Evolutionary conservation across 2,797 vertebrate species (phyloP), one percentile per base, ranked within the genome.

Genomic region (Poecilia gillii): DNA sequence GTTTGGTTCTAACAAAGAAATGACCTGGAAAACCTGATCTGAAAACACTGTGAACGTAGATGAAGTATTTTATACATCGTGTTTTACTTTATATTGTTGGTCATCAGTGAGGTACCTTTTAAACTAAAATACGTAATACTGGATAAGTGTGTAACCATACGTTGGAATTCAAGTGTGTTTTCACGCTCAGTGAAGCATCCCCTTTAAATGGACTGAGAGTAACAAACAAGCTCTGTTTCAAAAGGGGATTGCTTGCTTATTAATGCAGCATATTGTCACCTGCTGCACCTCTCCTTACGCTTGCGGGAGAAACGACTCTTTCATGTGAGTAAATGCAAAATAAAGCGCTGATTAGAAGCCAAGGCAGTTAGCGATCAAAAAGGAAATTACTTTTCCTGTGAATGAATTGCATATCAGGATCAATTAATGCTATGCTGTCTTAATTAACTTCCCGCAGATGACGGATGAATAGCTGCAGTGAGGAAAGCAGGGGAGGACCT

Each of bases 361-460:
- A 78, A 83, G 75, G 70, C 87, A 89, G 82, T 92, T 90, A 83
- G 85, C 85, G 82, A 90, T 93, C 85, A 89, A 79, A 88, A 83
- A 89, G 89, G 87, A 94, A 93, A 95, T 88, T 70, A 89, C 81
- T 89, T 92, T 86, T 90, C 82, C 87, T 86, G 81, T 88, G 80
- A 90, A 91, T 91, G 90, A 93, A 89, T 85, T 88, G 83, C 90
- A 90, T 88, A 94, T 90, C 87, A 90, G 89, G 85, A 91, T 89
- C 90, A 93, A 94, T 94, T 93, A 92, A 94, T 91, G 82, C 57
- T 46, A 66, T 59, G 73, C 75, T 73, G 83, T 91, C 84, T 90
- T 93, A 93, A 94, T 93, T 86, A 91, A 90, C 83, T 91, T 77
- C 72, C 74, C 55, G 77, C 74, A 83, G 85, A 90, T 75, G 87